Base-by-base conservation (phyloP, 2,113 vertebrate species). In the Mesocricetus auratus region DNA sequence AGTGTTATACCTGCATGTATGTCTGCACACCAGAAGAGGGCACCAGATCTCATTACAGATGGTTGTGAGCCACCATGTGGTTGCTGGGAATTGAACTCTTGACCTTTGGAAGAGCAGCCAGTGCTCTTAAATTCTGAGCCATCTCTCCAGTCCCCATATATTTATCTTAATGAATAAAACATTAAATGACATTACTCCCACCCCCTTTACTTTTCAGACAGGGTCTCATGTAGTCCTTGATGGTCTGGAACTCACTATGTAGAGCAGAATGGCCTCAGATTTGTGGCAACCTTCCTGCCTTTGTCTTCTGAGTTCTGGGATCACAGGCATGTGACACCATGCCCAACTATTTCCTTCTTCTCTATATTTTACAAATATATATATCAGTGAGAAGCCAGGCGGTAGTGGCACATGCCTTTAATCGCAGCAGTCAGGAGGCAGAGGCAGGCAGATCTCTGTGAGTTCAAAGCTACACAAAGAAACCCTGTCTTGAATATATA, bases 331-430 rank as follows among this genome's bases (percentile, higher is more conserved):
- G n/a, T 42, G n/a, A 7, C 56, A 56, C 19, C 33, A n/a, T 36
- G 19, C 17, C 50, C 50, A 81, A 21, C 50, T 56, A 36, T 45
- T n/a, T 69, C 21, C 21, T 24, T 53, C 13, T 69, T 87, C 50
- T n/a, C 45, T 53, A 13, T 58, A n/a, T 39, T 95, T 92, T 91
- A 85, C 47, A 89, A 90, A 82, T 74, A 90, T 62, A 90, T 62
- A 58, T 50, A 53, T n/a, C 10, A 69, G 33, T 53, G 29, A 15
- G 11, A 90, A 53, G 53, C 11, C 53, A 56, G 53, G 53, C 11
- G 12, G 53, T 56, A 13, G 53, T 56, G 53, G 53, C 12, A 13
- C 53, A 56, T 3, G 53, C 53, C 53, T 56, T 56, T 56, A 56
- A 56, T 56, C 53, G 12, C 12, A 12, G 53, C 53, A 56, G 53